A percentile compares a stretch with the other conserved stretches of the same genome.
Conservation (phyloP, 2,888 invertebrate species). For the Pristionchus exspectatus region DNA sequence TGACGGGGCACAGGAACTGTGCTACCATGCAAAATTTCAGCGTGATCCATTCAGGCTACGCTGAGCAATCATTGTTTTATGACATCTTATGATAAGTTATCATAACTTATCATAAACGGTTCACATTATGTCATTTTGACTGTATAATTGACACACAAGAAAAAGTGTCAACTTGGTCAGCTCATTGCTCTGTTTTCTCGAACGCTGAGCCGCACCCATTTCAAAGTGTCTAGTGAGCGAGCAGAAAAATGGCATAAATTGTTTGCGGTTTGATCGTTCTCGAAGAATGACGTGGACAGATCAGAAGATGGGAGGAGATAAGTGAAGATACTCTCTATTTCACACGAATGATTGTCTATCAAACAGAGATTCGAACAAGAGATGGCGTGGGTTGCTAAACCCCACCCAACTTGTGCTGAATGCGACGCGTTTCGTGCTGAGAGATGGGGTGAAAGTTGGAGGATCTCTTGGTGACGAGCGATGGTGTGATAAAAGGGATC, state of each 20-base stretch:
- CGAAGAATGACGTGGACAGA: not conserved
- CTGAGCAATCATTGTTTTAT: too few relatives aligned
- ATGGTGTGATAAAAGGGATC: not conserved
- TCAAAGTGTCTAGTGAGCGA: not conserved
- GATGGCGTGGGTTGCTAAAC: constrained; percentile 56
- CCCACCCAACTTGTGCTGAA: not conserved
- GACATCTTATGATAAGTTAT: too few relatives aligned
- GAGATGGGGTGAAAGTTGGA: not conserved
- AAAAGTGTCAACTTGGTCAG: not conserved
- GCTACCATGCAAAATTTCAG: too few relatives aligned
- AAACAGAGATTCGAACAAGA: constrained; percentile 54
- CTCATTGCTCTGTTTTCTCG: not conserved
- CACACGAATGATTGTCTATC: not conserved
- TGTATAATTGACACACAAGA: not conserved
- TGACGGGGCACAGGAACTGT: too few relatives aligned
- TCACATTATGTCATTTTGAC: too few relatives aligned
- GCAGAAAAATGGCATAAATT: not conserved
- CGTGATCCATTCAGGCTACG: too few relatives aligned
- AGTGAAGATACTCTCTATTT: not conserved
- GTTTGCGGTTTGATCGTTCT: not conserved
- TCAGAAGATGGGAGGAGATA: not conserved
- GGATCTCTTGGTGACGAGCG: not conserved
- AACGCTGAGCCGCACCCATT: not conserved
- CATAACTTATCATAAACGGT: too few relatives aligned
- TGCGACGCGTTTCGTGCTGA: not conserved